Conservation (phyloP, 2,888 invertebrate species). For the Sinopyrophorus schimmeli region DNA sequence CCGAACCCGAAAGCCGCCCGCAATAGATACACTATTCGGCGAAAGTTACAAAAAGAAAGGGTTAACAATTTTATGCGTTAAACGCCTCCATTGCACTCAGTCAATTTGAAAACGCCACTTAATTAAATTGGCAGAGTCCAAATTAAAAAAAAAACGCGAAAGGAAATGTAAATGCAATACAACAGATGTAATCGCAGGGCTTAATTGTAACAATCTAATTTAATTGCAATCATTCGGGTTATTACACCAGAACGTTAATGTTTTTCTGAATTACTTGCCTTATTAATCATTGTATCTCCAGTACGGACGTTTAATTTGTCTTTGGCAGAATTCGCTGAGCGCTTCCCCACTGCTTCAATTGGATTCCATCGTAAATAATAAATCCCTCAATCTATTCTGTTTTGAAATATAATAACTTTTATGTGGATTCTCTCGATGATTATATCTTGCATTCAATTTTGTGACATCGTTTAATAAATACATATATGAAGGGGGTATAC, state of each 20-base stretch:
- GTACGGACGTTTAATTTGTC: constrained; percentile 11
- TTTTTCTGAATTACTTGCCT: constrained; percentile 9
- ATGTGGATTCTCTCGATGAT: too few species aligned
- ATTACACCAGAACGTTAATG: constrained; percentile 20
- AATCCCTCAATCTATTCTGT: constrained; percentile 3
- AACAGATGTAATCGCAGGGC: constrained; percentile 2
- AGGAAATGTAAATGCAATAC: constrained; percentile 4
- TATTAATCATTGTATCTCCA: constrained; percentile 15
- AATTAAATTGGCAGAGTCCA: not conserved
- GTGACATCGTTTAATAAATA: too few species aligned
- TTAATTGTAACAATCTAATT: constrained; percentile 14
- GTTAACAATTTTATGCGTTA: not conserved
- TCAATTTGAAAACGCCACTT: not conserved
- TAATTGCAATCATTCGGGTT: constrained; percentile 18
- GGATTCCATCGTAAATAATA: constrained; percentile 7
- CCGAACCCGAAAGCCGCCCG: not conserved
- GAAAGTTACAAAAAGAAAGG: not conserved
- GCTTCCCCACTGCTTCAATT: not conserved
- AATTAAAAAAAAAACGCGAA: not conserved
- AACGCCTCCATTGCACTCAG: not conserved
- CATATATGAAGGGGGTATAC: too few species aligned
- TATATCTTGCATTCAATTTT: too few species aligned
- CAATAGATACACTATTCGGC: too few species aligned
- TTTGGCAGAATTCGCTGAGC: constrained; percentile 5
- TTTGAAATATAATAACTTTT: too few species aligned